Evolutionary conservation across 2,888 invertebrate genomes (phyloP).

Genomic region (Mesorhabditis sp.): DNA sequence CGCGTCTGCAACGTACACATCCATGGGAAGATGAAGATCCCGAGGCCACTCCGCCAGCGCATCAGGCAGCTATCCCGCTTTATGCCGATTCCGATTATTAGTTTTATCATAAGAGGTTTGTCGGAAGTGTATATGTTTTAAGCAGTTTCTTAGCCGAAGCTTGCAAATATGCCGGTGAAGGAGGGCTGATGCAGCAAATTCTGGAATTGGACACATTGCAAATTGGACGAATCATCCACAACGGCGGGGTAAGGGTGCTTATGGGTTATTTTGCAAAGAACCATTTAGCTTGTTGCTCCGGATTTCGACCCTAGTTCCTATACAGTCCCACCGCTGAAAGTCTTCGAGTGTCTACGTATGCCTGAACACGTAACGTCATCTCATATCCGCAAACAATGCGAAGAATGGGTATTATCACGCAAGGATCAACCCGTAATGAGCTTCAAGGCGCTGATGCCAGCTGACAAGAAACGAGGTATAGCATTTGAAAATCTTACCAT

Average conservation of each 20-base stretch:
- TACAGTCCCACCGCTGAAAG: too few relatives aligned
- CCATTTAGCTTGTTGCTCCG: too few relatives aligned
- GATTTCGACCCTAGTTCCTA: too few relatives aligned
- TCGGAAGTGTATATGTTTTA: not conserved
- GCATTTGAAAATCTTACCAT: too few relatives aligned
- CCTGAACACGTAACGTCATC: not conserved
- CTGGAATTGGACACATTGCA: not conserved
- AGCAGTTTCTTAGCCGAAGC: not conserved
- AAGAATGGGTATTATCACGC: not conserved
- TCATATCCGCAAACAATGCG: not conserved
- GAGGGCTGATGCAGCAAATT: not conserved
- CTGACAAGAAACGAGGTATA: too few relatives aligned
- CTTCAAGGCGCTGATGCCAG: too few relatives aligned
- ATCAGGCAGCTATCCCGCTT: not conserved
- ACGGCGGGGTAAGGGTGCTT: not conserved
- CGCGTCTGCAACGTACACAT: not conserved
- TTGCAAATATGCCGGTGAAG: not conserved
- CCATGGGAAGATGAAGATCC: constrained; percentile 4
- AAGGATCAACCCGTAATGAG: too few relatives aligned
- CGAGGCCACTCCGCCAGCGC: not conserved
- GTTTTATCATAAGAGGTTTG: not conserved
- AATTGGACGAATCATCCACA: not conserved
- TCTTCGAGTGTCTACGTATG: not conserved
- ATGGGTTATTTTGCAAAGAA: too few relatives aligned
- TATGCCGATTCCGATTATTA: not conserved